Base-by-base conservation (phyloP, 2,797 vertebrate species). In the Falco peregrinus region DNA sequence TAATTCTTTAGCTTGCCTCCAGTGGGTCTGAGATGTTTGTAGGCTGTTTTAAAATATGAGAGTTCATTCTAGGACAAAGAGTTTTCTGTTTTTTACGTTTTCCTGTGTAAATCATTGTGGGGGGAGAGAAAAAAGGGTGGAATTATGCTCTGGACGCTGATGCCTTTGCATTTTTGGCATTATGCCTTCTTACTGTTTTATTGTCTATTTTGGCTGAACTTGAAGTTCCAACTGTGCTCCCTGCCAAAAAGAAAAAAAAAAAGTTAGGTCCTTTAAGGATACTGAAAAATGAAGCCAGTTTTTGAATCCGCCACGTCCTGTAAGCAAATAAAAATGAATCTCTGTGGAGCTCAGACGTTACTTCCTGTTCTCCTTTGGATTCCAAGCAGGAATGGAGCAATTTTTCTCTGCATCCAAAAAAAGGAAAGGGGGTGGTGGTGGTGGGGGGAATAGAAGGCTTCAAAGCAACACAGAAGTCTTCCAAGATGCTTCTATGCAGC, bases 121-220 rank as follows among this genome's bases (percentile, higher is more conserved):
- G 29, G 61, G 33, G 65, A 69, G 59, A 91, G 80, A 90, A 90
- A 92, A 92, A 93, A 90, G 94, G 97, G 98, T 90, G 98, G 98
- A 99, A 98, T 98, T 98, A 98, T 98, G 97, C 98, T 98, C 98
- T 98, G 98, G 98, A 98, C 5, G 4, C 96, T 89, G 84, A 81
- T 98, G 98, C 98, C 98, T 98, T 98, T 97, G 98, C 98, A 98
- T 99, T 99, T 96, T 98, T 99, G 99, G 98, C 99, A 97, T 98
- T 98, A 98, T 98, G 97, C 96, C 98, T 98, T 97, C 97, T 97
- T 98, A 98, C 98, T 98, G 98, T 98, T 99, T 99, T 98, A 99
- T 98, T 99, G 99, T 99, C 98, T 98, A 97, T 99, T 98, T 99
- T 99, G 99, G 99, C 99, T 98, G 98, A 99, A 99, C 98, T 99